Evolutionary conservation across 2,888 invertebrate genomes (phyloP).

Genomic region (Rotaria macrura): DNA sequence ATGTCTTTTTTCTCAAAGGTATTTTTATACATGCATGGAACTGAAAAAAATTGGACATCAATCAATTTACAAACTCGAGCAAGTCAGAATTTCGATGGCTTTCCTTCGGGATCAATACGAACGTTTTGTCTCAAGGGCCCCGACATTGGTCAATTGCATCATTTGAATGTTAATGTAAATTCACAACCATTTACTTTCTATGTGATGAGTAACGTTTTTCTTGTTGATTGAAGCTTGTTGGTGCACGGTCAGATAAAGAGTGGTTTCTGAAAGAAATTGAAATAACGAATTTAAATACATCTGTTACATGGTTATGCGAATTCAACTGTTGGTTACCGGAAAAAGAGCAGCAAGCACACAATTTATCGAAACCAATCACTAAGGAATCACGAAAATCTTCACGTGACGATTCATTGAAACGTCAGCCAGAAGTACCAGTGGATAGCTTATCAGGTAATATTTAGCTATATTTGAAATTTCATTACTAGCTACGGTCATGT

Average conservation of each 20-base stretch:
- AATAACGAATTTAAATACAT: slow-evolving; percentile 14
- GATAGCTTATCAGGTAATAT: neutral
- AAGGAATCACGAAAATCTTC: no score
- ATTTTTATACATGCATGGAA: slow-evolving; percentile 20
- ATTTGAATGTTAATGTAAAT: neutral
- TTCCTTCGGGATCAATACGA: neutral
- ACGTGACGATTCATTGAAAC: no score
- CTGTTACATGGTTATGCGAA: neutral
- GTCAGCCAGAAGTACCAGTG: neutral
- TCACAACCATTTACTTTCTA: no score
- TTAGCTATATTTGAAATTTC: neutral
- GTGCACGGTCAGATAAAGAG: neutral
- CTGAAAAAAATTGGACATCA: neutral
- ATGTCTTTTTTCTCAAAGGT: neutral
- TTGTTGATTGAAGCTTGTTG: neutral
- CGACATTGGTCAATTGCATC: neutral
- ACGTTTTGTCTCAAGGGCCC: neutral
- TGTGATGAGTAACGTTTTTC: no score
- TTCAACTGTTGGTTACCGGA: slow-evolving; percentile 14
- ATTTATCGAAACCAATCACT: neutral
- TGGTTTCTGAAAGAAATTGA: slow-evolving; percentile 14
- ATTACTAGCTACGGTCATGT: no score
- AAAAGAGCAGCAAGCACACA: neutral
- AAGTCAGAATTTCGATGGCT: neutral
- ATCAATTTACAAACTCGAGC: neutral